Evolutionary conservation across 2,888 invertebrate species (phyloP).

Genomic region (Thymelicus sylvestris): DNA sequence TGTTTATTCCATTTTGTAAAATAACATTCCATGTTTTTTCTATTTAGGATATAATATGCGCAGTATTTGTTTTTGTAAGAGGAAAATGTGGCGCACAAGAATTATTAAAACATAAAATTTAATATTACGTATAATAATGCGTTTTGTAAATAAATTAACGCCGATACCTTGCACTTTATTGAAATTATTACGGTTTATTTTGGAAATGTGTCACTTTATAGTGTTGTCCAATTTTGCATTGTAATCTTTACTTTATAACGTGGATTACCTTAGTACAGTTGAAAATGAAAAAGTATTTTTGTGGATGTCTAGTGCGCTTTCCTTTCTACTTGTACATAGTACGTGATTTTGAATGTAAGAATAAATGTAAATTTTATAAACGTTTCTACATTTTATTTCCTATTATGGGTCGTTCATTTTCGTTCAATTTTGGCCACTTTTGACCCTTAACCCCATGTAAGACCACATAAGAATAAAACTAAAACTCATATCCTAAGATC

Average conservation of each 20-base stretch:
- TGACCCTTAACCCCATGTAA: too few relatives aligned
- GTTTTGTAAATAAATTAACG: constrained; percentile 30
- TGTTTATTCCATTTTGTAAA: constrained; percentile 8
- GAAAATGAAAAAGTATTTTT: constrained; percentile 63
- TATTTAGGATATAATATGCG: constrained; percentile 21
- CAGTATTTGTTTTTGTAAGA: constrained; percentile 29
- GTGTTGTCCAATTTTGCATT: background rate
- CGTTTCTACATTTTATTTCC: constrained; percentile 51
- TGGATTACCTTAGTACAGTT: constrained; percentile 34
- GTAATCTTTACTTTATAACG: background rate
- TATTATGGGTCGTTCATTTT: background rate
- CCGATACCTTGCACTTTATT: constrained; percentile 1
- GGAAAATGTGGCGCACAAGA: constrained; percentile 34
- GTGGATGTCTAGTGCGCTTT: constrained; percentile 79
- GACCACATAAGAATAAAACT: too few relatives aligned
- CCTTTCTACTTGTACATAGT: constrained; percentile 79
- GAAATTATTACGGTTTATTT: constrained; percentile 1
- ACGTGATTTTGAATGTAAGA: constrained; percentile 76
- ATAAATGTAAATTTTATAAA: constrained; percentile 84
- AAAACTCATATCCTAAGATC: too few relatives aligned
- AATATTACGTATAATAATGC: constrained; percentile 2
- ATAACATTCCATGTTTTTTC: constrained; percentile 27
- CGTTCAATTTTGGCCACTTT: too few relatives aligned
- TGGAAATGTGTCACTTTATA: background rate
- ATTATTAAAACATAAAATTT: constrained; percentile 7